Conservation (phyloP, 2,797 vertebrate species). For the Rhinella marina region DNA sequence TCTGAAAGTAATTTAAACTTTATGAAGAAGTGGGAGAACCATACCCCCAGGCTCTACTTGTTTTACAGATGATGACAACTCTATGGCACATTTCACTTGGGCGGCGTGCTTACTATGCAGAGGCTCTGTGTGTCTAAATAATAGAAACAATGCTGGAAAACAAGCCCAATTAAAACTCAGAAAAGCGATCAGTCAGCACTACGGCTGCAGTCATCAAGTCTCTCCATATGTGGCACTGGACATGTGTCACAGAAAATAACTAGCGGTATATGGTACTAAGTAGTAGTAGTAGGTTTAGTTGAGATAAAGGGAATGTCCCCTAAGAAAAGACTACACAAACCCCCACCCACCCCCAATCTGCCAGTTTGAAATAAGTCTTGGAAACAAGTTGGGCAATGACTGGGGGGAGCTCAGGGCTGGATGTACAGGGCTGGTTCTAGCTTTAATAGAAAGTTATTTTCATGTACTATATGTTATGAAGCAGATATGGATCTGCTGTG, state of each 20-base stretch:
- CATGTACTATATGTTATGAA: too few species aligned
- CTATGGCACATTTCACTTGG: background rate
- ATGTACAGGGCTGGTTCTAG: too few species aligned
- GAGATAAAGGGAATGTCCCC: background rate
- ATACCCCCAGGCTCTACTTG: background rate
- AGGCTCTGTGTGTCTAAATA: background rate
- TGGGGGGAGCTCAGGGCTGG: too few species aligned
- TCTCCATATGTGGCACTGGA: background rate
- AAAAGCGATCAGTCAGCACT: background rate
- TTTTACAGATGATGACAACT: background rate
- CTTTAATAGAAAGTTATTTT: too few species aligned
- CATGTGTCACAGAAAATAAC: background rate
- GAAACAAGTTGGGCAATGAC: too few species aligned
- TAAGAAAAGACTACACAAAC: too few species aligned
- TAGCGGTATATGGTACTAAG: background rate
- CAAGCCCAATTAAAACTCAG: background rate
- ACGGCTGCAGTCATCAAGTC: background rate
- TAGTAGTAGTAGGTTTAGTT: background rate
- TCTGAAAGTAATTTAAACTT: background rate
- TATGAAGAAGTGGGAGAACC: background rate
- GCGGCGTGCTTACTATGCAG: background rate
- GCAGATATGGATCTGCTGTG: too few species aligned
- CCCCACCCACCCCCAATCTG: too few species aligned
- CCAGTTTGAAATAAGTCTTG: too few species aligned
- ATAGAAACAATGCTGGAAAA: background rate